A percentile compares a stretch with the other conserved stretches of the same genome.
Conservation (phyloP, 2,888 invertebrate genomes). For the Pollenia angustigena region DNA sequence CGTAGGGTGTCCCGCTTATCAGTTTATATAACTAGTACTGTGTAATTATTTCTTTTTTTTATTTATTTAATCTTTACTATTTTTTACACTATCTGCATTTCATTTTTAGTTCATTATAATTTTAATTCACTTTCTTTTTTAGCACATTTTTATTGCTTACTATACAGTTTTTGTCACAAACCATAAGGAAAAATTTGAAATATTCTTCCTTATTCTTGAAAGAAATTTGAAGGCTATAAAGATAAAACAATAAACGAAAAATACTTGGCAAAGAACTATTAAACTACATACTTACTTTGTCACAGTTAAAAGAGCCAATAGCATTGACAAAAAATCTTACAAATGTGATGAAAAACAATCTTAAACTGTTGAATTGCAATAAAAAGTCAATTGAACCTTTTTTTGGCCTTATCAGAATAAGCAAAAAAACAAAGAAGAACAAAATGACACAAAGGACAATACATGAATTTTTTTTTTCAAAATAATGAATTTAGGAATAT, state of each 20-base stretch:
- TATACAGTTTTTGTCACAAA: neutral
- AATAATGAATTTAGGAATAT: neutral
- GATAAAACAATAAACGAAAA: neutral
- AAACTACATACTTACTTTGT: constrained; percentile 51
- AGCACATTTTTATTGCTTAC: too few species aligned
- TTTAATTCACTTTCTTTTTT: too few species aligned
- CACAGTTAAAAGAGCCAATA: constrained; percentile 31
- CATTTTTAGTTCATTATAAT: too few species aligned
- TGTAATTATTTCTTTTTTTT: too few species aligned
- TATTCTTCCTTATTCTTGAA: neutral
- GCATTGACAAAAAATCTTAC: constrained; percentile 8
- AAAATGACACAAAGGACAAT: neutral
- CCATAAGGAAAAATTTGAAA: neutral
- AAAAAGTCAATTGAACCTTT: constrained; percentile 35
- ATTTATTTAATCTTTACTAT: too few species aligned
- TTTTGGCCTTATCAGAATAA: constrained; percentile 6
- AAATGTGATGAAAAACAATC: constrained; percentile 40
- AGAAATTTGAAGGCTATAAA: neutral
- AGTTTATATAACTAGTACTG: too few species aligned
- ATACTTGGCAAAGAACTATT: constrained; percentile 53
- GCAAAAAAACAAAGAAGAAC: neutral
- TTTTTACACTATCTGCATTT: too few species aligned
- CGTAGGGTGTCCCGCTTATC: too few species aligned
- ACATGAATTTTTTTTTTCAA: neutral
- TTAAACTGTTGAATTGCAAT: constrained; percentile 66